Percentiles rank a stretch among this genome's conserved stretches.
phyloP scores from a whole-genome alignment of 1,140 invertebrate species.

The Bursaphelenchus mucronatus region DNA sequence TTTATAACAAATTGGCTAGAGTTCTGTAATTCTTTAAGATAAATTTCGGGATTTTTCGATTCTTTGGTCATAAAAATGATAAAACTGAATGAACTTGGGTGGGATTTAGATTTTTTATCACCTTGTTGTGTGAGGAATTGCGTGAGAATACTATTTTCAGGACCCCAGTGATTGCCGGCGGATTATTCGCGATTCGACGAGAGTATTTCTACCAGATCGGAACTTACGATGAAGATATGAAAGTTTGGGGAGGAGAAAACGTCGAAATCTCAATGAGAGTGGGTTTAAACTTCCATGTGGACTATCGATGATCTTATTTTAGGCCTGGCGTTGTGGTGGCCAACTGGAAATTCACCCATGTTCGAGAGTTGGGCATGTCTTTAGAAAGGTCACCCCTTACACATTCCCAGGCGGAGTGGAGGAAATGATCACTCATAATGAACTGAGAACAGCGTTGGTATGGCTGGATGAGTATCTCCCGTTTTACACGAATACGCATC shows the following conservation, averaged over 20 bases:
- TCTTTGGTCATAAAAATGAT: too few relatives aligned
- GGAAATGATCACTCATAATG: slow-evolving; percentile 50
- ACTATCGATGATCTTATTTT: slow-evolving; percentile 68
- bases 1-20: too few relatives aligned
- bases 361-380: slow-evolving; percentile 80
- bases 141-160: not conserved
- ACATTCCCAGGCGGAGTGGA: slow-evolving; percentile 85
- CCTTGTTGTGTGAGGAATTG: not conserved
- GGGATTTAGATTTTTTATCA: not conserved
- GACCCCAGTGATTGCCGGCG: slow-evolving; percentile 27
- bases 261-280: slow-evolving; percentile 66
- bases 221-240: slow-evolving; percentile 92
- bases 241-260: slow-evolving; percentile 87
- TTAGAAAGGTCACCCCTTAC: slow-evolving; percentile 85
- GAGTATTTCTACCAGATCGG: slow-evolving; percentile 26
- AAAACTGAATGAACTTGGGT: not conserved
- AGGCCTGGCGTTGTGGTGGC: slow-evolving; percentile 89
- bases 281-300: slow-evolving; percentile 28
- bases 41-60: too few relatives aligned
- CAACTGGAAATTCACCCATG: slow-evolving; percentile 87
- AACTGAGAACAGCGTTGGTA: slow-evolving; percentile 59
- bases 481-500: slow-evolving; percentile 96
- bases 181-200: slow-evolving; percentile 21
- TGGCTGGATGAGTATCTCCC: slow-evolving; percentile 92
- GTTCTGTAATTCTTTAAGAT: too few relatives aligned